Conservation (phyloP, 1,140 invertebrate species). For the Druon quercuslanigerum region DNA sequence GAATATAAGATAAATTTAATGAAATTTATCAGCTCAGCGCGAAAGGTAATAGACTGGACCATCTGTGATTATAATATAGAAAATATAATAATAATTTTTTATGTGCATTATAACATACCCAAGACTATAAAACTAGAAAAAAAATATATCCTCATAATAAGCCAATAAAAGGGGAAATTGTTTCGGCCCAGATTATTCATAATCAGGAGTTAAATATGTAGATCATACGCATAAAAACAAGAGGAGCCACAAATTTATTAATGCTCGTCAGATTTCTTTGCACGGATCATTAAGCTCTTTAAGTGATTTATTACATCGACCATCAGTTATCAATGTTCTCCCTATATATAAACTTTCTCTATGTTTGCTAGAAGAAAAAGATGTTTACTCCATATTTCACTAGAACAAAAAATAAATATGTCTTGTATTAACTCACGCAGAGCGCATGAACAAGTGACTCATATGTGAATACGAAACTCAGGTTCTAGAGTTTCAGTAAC, state of each 20-base stretch:
- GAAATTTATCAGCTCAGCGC: too few relatives aligned
- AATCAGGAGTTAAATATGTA: background rate
- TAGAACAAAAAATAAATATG: slow-evolving; percentile 6
- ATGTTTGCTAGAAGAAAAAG: background rate
- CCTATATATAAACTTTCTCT: slow-evolving; percentile 9
- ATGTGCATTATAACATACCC: too few relatives aligned
- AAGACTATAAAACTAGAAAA: too few relatives aligned
- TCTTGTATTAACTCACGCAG: slow-evolving; percentile 25
- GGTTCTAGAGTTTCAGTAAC: slow-evolving; percentile 10
- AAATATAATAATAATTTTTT: too few relatives aligned
- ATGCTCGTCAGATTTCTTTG: slow-evolving; percentile 22
- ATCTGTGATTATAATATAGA: too few relatives aligned
- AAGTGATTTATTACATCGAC: slow-evolving; percentile 15
- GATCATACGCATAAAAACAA: background rate
- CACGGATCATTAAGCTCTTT: slow-evolving; percentile 22
- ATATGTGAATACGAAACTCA: background rate
- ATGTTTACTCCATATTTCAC: slow-evolving; percentile 21
- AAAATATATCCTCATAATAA: too few relatives aligned
- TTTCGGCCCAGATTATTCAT: background rate
- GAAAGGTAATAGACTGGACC: too few relatives aligned
- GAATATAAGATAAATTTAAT: too few relatives aligned
- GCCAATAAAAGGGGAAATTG: background rate
- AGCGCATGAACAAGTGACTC: background rate
- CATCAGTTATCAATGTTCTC: slow-evolving; percentile 15
- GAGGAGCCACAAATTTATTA: slow-evolving; percentile 18